These are phyloP conservation scores for Rhincodon typus DNA, from an alignment of 2,797 vertebrate species.

Conservation along the genomic window DNA sequence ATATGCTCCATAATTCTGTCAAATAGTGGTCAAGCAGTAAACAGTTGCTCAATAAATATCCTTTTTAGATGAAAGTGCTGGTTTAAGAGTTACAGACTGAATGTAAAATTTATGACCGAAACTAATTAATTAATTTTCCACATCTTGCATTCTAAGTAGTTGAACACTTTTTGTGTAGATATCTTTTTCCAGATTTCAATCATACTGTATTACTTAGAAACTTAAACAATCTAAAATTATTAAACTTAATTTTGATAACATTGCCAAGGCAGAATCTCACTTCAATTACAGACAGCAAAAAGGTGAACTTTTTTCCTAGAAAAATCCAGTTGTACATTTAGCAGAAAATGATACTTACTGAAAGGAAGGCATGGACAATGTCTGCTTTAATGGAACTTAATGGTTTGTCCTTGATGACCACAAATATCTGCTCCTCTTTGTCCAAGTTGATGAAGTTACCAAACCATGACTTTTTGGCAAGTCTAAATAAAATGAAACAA, in stretches of 20 bases:
- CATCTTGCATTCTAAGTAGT: background rate
- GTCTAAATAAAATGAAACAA: conserved; percentile 56
- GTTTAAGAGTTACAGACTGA: background rate
- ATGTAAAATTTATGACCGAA: background rate
- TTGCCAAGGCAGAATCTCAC: background rate
- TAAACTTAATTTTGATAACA: background rate
- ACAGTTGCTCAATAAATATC: background rate
- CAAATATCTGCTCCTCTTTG: conserved; percentile 98
- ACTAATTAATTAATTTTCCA: background rate
- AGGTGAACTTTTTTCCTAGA: no score
- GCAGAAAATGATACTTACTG: conserved; percentile 62
- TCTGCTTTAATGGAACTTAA: conserved; percentile 98
- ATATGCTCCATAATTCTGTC: background rate
- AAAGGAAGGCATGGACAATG: conserved; percentile 96
- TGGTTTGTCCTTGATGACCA: conserved; percentile 94
- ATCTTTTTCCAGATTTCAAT: background rate
- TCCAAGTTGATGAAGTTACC: conserved; percentile 98
- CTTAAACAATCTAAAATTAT: background rate
- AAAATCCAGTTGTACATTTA: background rate
- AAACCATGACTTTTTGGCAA: conserved; percentile 99
- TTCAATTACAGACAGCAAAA: background rate
- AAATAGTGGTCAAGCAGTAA: background rate
- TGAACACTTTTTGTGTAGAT: background rate
- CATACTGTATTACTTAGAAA: background rate
- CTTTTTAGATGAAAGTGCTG: background rate